phyloP scores from a whole-genome alignment of 2,888 invertebrate species.

The Brachypterus glaber region DNA sequence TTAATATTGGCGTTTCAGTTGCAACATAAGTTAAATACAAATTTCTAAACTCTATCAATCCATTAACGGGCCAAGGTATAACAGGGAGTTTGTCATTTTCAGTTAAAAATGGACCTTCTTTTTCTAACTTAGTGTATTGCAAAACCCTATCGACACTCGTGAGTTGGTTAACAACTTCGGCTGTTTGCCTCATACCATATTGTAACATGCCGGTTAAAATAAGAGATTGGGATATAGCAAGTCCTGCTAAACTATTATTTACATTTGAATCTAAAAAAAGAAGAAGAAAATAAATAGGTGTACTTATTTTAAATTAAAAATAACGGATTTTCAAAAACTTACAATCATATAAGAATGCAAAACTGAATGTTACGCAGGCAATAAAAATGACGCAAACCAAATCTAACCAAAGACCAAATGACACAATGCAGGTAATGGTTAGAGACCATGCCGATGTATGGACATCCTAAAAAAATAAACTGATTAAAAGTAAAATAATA shows the following conservation, averaged over 20 bases:
- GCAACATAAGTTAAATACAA: slow-evolving; percentile 54
- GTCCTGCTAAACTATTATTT: slow-evolving; percentile 48
- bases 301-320: neutral
- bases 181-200: slow-evolving; percentile 65
- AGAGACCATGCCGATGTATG: slow-evolving; percentile 54
- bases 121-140: slow-evolving; percentile 62
- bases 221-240: slow-evolving; percentile 59
- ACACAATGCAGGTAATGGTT: slow-evolving; percentile 47
- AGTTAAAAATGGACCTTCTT: slow-evolving; percentile 42
- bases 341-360: slow-evolving; percentile 38
- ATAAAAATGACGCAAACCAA: slow-evolving; percentile 49
- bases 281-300: neutral
- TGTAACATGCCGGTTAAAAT: slow-evolving; percentile 69
- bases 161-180: slow-evolving; percentile 63
- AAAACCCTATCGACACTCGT: slow-evolving; percentile 68
- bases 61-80: slow-evolving; percentile 51
- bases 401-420: slow-evolving; percentile 55
- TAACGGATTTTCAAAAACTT: too few species aligned
- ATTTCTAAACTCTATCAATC: slow-evolving; percentile 50
- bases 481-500: neutral
- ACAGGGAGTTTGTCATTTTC: neutral
- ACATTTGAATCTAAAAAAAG: slow-evolving; percentile 9
- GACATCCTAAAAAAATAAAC: slow-evolving; percentile 42
- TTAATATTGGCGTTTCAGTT: slow-evolving; percentile 58
- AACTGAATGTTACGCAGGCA: slow-evolving; percentile 49